phyloP scores from a whole-genome alignment of 2,113 vertebrate species.

The Pseudonaja textilis region DNA sequence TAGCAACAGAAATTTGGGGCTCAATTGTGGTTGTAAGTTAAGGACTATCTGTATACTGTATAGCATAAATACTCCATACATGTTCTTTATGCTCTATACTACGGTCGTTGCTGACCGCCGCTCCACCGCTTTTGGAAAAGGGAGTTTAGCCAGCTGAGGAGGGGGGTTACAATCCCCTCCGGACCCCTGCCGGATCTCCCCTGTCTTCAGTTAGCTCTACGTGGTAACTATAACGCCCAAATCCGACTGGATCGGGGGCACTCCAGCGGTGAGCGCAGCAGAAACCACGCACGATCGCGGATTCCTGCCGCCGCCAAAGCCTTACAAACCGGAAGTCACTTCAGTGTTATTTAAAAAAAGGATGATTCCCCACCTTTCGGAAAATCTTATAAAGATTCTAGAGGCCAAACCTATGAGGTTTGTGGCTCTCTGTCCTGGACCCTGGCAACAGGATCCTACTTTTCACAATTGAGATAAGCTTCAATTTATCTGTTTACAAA shows the following conservation, averaged over 20 bases:
- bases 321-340: too few relatives aligned
- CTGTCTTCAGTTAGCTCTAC: too few relatives aligned
- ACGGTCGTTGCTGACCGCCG: too few relatives aligned
- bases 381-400: not conserved
- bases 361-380: not conserved
- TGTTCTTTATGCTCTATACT: not conserved
- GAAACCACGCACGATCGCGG: too few relatives aligned
- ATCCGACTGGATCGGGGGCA: too few relatives aligned
- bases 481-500: not conserved
- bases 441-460: not conserved
- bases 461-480: not conserved
- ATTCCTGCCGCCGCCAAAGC: too few relatives aligned
- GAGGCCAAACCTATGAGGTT: not conserved
- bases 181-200: too few relatives aligned
- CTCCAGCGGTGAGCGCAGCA: too few relatives aligned
- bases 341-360: not conserved
- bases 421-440: not conserved
- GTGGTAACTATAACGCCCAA: too few relatives aligned
- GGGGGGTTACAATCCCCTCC: too few relatives aligned
- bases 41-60: not conserved
- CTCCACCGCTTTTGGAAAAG: too few relatives aligned
- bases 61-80: not conserved
- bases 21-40: not conserved
- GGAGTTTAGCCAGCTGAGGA: too few relatives aligned
- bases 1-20: not conserved